Base-by-base conservation (phyloP, 2,113 vertebrate genomes). In the Parus major region DNA sequence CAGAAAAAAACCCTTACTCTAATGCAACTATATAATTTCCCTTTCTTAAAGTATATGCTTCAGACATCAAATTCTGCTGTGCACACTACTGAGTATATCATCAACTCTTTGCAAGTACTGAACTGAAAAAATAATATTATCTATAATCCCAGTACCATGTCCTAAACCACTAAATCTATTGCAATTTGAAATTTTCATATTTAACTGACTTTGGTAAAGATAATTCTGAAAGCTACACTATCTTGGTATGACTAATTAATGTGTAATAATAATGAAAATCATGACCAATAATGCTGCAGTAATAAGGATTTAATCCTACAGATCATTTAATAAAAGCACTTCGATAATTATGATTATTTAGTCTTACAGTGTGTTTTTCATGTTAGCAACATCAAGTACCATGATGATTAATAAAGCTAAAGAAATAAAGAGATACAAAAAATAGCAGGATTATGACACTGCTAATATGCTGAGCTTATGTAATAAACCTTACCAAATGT, bases 331-430 rank as follows among this genome's bases (percentile, higher is more conserved):
- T 71, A 85, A 95, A 91, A 93, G 68, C 44, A 57, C 75, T 95
- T 94, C 55, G 85, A 95, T 96, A 96, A 84, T 87, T 88, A 93
- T 29, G 46, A 83, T 85, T 96, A 92, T 97, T 97, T 96, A 92
- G 85, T 94, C 91, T 94, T 93, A 86, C 66, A 85, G 68, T 56
- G 76, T 11, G 23, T 95, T 96, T 96, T 96, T 89, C 82, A 93
- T 71, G 75, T 80, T 91, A 96, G 79, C 61, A 86, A 79, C 86
- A 94, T 89, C 47, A 96, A 97, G 81, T 36, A 47, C 56, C 52
- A 36, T n/a, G 56, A 70, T 83, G 82, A 98, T 96, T 91, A 96
- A 96, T 94, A 93, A 92, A 91, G 50, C 75, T 60, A 86, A 95
- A 87, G 46, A 78, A 95, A 95, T 57, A 33, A 47, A 70, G 75